These are phyloP conservation scores for Formicarius rufipectus DNA, from an alignment of 2,113 vertebrate genomes.

Conservation along the genomic window DNA sequence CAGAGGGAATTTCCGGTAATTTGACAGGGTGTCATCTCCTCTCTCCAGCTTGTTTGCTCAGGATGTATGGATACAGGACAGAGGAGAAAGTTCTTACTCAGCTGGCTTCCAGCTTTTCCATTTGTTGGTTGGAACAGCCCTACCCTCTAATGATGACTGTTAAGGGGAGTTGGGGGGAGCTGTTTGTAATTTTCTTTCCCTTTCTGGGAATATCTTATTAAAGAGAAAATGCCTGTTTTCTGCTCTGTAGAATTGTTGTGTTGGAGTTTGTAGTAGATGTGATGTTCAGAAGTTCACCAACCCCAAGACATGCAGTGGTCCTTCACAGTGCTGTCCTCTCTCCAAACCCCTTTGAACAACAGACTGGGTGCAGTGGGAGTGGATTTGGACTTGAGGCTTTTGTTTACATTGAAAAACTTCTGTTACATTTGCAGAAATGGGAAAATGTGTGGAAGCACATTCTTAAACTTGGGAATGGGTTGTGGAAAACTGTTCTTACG, in stretches of 20 bases:
- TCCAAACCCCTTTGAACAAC: not conserved
- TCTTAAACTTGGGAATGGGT: not conserved
- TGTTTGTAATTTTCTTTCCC: not conserved
- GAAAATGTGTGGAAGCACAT: not conserved
- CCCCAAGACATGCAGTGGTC: fast-evolving
- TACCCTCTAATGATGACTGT: not conserved
- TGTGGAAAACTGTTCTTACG: not conserved
- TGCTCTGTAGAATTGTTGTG: not conserved
- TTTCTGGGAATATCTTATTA: not conserved
- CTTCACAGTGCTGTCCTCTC: not conserved
- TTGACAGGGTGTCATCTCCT: not conserved
- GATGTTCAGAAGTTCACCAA: not conserved
- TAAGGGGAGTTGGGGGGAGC: fast-evolving
- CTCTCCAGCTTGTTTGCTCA: not conserved
- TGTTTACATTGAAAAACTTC: not conserved
- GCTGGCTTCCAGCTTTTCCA: not conserved
- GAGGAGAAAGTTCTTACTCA: not conserved
- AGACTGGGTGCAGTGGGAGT: fast-evolving
- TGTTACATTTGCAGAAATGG: not conserved
- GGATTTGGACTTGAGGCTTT: not conserved
- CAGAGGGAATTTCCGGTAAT: not conserved
- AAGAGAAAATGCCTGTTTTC: not conserved
- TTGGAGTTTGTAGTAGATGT: not conserved
- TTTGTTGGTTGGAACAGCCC: not conserved
- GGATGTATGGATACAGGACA: not conserved